These are phyloP conservation scores for Staurois parvus DNA, from an alignment of 2,797 vertebrate species.

Conservation along the genomic window DNA sequence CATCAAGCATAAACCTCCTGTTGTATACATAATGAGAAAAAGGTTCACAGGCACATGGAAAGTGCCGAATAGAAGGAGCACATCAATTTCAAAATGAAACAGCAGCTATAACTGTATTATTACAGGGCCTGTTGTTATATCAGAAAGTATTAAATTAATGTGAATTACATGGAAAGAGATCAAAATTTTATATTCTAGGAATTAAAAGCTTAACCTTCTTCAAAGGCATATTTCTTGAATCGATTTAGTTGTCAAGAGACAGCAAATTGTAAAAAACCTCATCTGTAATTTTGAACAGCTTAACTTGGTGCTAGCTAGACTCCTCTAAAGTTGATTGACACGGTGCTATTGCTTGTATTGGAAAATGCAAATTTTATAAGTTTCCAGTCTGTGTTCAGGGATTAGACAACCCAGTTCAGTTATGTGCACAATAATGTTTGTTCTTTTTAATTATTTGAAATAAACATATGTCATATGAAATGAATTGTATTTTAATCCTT, in stretches of 20 bases:
- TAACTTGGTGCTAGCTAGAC: conserved; percentile 34
- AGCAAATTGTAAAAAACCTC: not conserved
- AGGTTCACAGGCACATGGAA: not conserved
- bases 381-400: conserved; percentile 51
- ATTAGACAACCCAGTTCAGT: conserved; percentile 50
- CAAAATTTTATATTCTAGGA: not conserved
- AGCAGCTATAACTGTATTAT: not conserved
- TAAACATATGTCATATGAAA: conserved; percentile 53
- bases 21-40: not conserved
- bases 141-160: not conserved
- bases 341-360: conserved; percentile 55
- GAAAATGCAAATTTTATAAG: conserved; percentile 32
- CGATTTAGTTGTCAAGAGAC: too few species aligned
- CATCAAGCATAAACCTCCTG: not conserved
- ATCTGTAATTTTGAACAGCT: conserved; percentile 4
- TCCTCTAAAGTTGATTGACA: conserved; percentile 17
- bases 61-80: not conserved
- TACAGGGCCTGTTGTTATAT: not conserved
- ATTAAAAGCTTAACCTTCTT: too few species aligned
- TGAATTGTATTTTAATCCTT: not conserved
- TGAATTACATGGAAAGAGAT: not conserved
- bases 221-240: too few species aligned
- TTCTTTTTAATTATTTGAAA: conserved; percentile 49
- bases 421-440: conserved; percentile 53
- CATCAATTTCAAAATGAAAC: not conserved